A percentile compares a stretch with the other conserved stretches of the same genome.
Conservation (phyloP, 2,113 vertebrate genomes). For the Lepisosteus oculatus region DNA sequence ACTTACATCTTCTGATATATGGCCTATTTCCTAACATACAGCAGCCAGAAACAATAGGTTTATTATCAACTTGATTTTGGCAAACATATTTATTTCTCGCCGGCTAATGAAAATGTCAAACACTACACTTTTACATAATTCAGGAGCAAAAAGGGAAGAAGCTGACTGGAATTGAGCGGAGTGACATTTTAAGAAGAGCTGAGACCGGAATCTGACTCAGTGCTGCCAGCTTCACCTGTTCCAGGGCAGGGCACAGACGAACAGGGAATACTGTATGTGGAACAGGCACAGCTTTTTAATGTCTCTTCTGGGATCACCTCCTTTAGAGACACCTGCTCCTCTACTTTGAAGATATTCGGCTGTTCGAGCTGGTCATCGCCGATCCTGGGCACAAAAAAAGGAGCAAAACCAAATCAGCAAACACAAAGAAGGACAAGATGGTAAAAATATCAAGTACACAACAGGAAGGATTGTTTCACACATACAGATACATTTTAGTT, state of each 20-base stretch:
- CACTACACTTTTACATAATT: no score
- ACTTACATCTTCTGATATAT: no score
- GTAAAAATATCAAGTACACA: no score
- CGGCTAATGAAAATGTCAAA: no score
- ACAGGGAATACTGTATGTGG: slow-evolving; percentile 73
- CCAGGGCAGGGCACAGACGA: slow-evolving; percentile 34
- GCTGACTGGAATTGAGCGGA: no score
- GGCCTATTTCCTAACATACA: no score
- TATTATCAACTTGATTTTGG: no score
- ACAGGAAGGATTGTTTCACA: no score
- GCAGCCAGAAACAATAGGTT: no score
- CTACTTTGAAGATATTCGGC: slow-evolving; percentile 88
- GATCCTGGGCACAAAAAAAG: slow-evolving; percentile 67
- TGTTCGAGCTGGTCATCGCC: slow-evolving; percentile 84
- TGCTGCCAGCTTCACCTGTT: slow-evolving; percentile 27
- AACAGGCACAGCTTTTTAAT: slow-evolving; percentile 75
- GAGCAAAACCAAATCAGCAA: not conserved
- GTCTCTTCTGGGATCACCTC: slow-evolving; percentile 79
- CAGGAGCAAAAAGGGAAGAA: no score
- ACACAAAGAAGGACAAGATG: not conserved
- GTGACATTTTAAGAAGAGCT: slow-evolving; percentile 51
- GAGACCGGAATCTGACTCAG: slow-evolving; percentile 57
- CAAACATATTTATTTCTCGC: no score
- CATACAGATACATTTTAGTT: no score
- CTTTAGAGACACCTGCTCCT: slow-evolving; percentile 82